Evolutionary conservation across 2,797 vertebrate genomes (phyloP).

Genomic region (Coregonus sp.): DNA sequence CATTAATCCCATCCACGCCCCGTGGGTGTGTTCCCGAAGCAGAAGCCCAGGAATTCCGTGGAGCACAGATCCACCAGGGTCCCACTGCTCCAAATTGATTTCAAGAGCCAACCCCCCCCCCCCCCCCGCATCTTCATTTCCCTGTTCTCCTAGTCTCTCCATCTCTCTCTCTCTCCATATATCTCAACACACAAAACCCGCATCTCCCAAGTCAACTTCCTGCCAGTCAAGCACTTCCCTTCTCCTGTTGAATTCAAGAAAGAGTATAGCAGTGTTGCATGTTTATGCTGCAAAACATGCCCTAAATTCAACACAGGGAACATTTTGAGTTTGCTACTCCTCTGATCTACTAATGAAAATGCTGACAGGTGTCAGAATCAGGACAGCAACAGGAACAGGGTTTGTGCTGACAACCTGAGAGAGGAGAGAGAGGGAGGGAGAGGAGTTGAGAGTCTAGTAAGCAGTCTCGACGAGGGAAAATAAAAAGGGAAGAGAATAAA

Average conservation of each 20-base stretch:
- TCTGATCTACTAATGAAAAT: slow-evolving; percentile 79
- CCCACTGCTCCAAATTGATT: slow-evolving; percentile 79
- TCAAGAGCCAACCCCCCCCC: slow-evolving; percentile 32
- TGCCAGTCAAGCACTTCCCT: slow-evolving; percentile 59
- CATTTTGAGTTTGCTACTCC: slow-evolving; percentile 40
- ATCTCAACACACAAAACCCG: slow-evolving; percentile 5
- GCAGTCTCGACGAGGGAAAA: slow-evolving; percentile 61
- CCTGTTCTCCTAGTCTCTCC: slow-evolving; percentile 6
- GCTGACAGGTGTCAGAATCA: slow-evolving; percentile 80
- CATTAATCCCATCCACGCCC: slow-evolving; percentile 78
- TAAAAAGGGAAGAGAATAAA: slow-evolving; percentile 54
- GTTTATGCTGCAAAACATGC: slow-evolving; percentile 67
- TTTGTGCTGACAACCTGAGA: slow-evolving; percentile 65
- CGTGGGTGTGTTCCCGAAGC: slow-evolving; percentile 75
- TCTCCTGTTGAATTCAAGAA: slow-evolving; percentile 67
- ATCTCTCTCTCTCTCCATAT: slow-evolving; percentile 25
- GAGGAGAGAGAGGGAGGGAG: slow-evolving; percentile 28
- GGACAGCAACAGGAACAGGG: slow-evolving; percentile 67
- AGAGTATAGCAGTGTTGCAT: slow-evolving; percentile 60
- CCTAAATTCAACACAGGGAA: slow-evolving; percentile 69
- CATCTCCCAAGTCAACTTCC: slow-evolving; percentile 51
- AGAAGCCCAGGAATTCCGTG: slow-evolving; percentile 65
- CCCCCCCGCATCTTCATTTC: slow-evolving; percentile 8
- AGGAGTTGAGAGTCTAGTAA: slow-evolving; percentile 67
- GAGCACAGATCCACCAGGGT: slow-evolving; percentile 69